Evolutionary conservation across 2,113 vertebrate genomes (phyloP).

Genomic region (Odocoileus hemionus): DNA sequence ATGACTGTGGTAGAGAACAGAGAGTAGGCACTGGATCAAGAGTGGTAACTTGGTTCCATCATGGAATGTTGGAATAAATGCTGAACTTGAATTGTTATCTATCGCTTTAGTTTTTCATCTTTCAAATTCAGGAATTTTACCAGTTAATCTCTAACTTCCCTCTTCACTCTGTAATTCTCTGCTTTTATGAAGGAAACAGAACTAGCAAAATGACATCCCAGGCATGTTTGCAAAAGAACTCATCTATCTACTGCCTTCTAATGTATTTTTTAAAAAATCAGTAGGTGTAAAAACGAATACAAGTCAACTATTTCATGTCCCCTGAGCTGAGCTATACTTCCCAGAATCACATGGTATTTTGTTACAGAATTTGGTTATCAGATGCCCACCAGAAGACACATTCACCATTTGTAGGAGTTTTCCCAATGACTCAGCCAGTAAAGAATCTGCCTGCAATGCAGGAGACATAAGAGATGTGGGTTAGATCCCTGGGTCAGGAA

Average conservation of each 20-base stretch:
- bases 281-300: background rate
- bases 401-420: background rate
- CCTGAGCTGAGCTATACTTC: slow-evolving; percentile 12
- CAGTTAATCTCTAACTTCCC: background rate
- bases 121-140: background rate
- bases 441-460: background rate
- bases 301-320: background rate
- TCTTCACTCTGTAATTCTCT: background rate
- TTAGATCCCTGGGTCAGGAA: background rate
- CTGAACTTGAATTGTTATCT: background rate
- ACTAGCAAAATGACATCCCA: background rate
- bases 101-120: background rate
- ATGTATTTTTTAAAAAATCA: background rate
- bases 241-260: background rate
- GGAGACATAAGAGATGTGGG: background rate
- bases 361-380: background rate
- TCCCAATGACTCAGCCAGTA: background rate
- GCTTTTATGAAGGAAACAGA: background rate
- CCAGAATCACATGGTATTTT: background rate
- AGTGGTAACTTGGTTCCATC: background rate
- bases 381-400: background rate
- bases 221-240: background rate
- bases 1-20: background rate
- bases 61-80: background rate
- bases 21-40: background rate